A percentile compares a stretch with the other conserved stretches of the same genome.
phyloP scores from a whole-genome alignment of 2,888 invertebrate genomes.

The Drosophila atroscutellata region DNA sequence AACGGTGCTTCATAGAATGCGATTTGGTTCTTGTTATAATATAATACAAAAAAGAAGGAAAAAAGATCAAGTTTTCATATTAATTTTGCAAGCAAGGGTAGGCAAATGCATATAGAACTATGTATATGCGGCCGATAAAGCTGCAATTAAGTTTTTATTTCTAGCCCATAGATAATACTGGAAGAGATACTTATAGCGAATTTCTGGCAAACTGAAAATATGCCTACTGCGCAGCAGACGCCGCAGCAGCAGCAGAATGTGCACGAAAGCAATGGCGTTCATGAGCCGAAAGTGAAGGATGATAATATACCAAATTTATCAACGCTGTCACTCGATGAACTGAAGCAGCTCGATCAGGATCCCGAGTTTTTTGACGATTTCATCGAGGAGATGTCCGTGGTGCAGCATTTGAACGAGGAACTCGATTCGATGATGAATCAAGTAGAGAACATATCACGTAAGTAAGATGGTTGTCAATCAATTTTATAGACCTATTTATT shows the following conservation, averaged over 20 bases:
- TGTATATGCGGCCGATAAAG: background rate
- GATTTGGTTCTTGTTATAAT: conserved; percentile 53
- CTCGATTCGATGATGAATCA: conserved; percentile 90
- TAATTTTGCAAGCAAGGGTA: conserved; percentile 1
- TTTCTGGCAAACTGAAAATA: conserved; percentile 35
- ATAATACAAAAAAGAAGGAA: conserved; percentile 27
- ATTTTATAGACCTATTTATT: background rate
- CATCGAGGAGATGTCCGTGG: conserved; percentile 89
- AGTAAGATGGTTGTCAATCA: background rate
- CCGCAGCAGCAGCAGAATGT: conserved; percentile 38
- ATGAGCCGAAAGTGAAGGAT: conserved; percentile 36
- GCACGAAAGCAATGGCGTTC: conserved; percentile 42
- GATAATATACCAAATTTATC: conserved; percentile 84
- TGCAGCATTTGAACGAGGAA: conserved; percentile 89
- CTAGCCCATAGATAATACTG: conserved; percentile 4
- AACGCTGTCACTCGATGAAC: conserved; percentile 86
- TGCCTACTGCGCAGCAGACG: conserved; percentile 65
- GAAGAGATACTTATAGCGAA: conserved; percentile 13
- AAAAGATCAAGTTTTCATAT: conserved; percentile 25
- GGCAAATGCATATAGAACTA: background rate
- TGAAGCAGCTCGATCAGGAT: conserved; percentile 89
- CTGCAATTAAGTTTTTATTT: conserved; percentile 7
- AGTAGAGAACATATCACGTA: conserved; percentile 89
- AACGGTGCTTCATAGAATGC: conserved; percentile 49
- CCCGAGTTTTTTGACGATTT: conserved; percentile 91